Percentiles rank a stretch among this genome's conserved stretches.
phyloP scores from a whole-genome alignment of 2,113 vertebrate species.

The Ellobius talpinus region DNA sequence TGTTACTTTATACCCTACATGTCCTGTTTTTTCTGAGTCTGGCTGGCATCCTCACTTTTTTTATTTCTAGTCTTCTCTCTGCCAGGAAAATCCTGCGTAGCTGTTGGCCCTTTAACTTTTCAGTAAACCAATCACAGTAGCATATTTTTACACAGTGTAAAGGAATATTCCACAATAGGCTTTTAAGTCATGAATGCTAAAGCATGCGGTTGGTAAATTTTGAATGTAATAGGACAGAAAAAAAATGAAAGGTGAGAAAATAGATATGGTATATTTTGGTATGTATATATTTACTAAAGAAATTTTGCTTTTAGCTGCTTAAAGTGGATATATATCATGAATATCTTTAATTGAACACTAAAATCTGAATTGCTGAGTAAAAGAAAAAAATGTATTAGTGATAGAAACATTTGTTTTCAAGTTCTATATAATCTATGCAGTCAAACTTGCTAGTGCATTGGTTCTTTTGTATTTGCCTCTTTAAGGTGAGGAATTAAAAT shows the following conservation, averaged over 20 bases:
- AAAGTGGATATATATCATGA: not conserved
- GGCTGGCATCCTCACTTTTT: not conserved
- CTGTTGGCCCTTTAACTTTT: not conserved
- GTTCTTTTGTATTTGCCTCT: not conserved
- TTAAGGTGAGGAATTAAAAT: not conserved
- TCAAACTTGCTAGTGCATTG: not conserved
- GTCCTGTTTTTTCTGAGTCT: not conserved
- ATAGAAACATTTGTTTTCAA: not conserved
- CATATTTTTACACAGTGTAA: not conserved
- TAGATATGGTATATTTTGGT: not conserved
- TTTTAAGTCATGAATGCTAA: constrained; percentile 21
- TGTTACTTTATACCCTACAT: not conserved
- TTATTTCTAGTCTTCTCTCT: not conserved
- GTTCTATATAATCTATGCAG: not conserved
- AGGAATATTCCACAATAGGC: not conserved
- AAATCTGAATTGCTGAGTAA: not conserved
- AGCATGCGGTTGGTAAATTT: not conserved
- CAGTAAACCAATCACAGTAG: not conserved
- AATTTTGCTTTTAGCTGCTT: not conserved
- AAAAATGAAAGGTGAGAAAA: not conserved
- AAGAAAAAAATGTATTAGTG: not conserved
- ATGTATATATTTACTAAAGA: not conserved
- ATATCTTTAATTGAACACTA: not conserved
- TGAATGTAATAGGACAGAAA: not conserved
- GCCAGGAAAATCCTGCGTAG: not conserved